Conservation (phyloP, 2,113 vertebrate species). For the Motacilla alba region DNA sequence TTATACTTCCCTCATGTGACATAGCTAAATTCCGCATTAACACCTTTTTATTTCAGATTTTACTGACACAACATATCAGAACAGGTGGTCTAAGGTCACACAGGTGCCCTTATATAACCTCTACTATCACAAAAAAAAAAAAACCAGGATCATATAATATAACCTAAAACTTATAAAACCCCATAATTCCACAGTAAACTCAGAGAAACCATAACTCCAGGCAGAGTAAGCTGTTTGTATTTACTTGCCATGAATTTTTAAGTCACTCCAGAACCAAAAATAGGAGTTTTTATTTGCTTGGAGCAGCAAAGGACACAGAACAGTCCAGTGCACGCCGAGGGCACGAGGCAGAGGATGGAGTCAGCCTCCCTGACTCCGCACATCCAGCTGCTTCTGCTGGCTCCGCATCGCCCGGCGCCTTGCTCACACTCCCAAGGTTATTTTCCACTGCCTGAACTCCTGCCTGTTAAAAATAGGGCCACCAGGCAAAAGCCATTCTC, state of each 20-base stretch:
- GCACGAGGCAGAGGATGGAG: neutral
- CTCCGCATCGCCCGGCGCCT: fast-evolving
- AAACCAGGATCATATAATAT: fast-evolving
- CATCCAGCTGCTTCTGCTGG: neutral
- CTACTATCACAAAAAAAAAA: neutral
- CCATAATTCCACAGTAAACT: neutral
- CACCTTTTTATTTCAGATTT: neutral
- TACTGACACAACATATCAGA: fast-evolving
- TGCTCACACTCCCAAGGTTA: neutral
- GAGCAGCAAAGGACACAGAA: neutral
- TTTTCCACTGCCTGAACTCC: neutral
- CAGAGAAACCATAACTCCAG: neutral
- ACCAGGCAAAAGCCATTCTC: fast-evolving
- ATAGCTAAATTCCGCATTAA: neutral
- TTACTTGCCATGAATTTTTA: neutral
- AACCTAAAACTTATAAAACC: neutral
- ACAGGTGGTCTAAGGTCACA: neutral
- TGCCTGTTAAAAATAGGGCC: fast-evolving
- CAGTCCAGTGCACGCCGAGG: fast-evolving
- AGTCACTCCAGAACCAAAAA: neutral
- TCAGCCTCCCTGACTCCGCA: neutral
- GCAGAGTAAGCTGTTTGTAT: neutral
- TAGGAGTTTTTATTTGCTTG: neutral
- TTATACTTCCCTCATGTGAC: fast-evolving
- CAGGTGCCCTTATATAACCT: fast-evolving